Evolutionary conservation across 2,113 vertebrate species (phyloP).

Genomic region (Scophthalmus maximus): DNA sequence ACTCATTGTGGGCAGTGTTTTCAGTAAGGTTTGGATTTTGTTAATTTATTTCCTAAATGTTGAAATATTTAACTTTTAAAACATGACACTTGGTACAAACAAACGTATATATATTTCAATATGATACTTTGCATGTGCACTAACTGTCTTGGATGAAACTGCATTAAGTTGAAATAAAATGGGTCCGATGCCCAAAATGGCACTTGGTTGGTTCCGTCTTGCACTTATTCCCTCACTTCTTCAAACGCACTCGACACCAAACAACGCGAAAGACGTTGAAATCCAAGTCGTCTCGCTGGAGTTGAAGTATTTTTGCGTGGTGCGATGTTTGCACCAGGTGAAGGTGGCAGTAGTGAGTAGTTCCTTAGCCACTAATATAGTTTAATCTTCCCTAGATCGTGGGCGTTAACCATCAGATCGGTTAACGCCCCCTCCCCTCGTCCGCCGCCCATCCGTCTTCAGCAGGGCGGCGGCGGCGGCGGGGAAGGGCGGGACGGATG

Average conservation of each 20-base stretch:
- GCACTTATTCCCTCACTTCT: background rate
- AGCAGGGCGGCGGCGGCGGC: too few relatives aligned
- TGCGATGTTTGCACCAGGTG: too few relatives aligned
- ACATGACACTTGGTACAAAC: conserved; percentile 74
- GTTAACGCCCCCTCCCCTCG: background rate
- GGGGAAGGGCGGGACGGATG: conserved; percentile 24
- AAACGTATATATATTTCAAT: conserved; percentile 76
- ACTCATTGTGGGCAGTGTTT: conserved; percentile 75
- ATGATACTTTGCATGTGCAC: conserved; percentile 83
- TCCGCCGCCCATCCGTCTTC: background rate
- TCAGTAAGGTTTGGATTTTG: conserved; percentile 62
- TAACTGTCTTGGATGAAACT: conserved; percentile 81
- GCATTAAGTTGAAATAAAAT: conserved; percentile 82
- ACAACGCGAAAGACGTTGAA: too few relatives aligned
- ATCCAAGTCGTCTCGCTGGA: too few relatives aligned
- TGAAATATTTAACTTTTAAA: conserved; percentile 73
- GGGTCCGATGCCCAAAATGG: conserved; percentile 71
- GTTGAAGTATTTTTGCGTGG: too few relatives aligned
- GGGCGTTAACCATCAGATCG: background rate
- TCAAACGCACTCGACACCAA: background rate
- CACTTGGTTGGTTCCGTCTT: background rate
- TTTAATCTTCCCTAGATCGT: background rate
- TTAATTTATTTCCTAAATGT: conserved; percentile 76
- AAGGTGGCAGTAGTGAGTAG: too few relatives aligned
- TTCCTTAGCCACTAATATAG: too few relatives aligned